Evolutionary conservation across 2,888 invertebrate genomes (phyloP), one percentile per base, ranked within the genome.

Genomic region (Dryobotodes eremita): DNA sequence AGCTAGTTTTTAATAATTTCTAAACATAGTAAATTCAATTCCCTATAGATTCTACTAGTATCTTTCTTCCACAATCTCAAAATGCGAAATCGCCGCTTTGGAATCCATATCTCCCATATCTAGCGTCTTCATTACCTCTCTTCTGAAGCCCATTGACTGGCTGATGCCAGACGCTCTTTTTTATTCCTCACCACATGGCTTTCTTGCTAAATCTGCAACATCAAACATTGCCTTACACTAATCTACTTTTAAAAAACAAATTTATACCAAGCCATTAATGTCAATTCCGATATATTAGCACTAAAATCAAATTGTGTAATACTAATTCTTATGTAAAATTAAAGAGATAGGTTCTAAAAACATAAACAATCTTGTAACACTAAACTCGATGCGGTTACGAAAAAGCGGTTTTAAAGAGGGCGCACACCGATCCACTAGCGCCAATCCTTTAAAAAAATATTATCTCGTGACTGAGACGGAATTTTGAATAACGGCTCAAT

Each of bases 371-470:
- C 59, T 36, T 75, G 23, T 23, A n/a, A 31, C 23, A 69, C 20
- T 50, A 48, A 55, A n/a, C 42, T 26, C 23, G n/a, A 36, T 31
- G 26, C n/a, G 57, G 36, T 66, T 66, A 53, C 36, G 65, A 77
- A 80, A 65, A 59, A 46, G 46, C 65, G 53, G 20, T 53, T n/a
- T 50, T n/a, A n/a, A n/a, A n/a, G n/a, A n/a, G n/a, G n/a, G n/a
- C n/a, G n/a, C n/a, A n/a, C n/a, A n/a, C n/a, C n/a, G n/a, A n/a
- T n/a, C n/a, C n/a, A n/a, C n/a, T n/a, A n/a, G n/a, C n/a, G n/a
- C n/a, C n/a, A n/a, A n/a, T n/a, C n/a, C n/a, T n/a, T n/a, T n/a
- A n/a, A n/a, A n/a, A n/a, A n/a, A n/a, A n/a, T n/a, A n/a, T n/a
- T n/a, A n/a, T n/a, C n/a, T n/a, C n/a, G n/a, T n/a, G n/a, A n/a